phyloP scores from a whole-genome alignment of 2,888 invertebrate genomes.

The Steinernema carpocapsae region DNA sequence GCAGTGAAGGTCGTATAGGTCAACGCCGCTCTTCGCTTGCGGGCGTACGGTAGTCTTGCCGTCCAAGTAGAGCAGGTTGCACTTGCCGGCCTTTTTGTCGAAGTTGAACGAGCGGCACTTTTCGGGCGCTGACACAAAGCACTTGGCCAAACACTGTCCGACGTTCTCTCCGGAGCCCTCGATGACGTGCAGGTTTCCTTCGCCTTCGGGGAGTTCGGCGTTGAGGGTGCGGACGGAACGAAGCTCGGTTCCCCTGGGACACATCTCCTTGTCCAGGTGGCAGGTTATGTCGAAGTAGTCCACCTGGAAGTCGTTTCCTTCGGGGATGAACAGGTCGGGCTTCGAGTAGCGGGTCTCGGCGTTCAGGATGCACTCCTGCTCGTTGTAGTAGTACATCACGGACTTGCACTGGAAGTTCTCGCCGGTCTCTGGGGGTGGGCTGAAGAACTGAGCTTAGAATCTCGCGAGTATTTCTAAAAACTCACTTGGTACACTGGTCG shows the following conservation, averaged over 20 bases:
- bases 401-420: conserved; percentile 68
- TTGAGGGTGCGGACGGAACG: conserved; percentile 63
- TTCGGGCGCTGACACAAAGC: conserved; percentile 57
- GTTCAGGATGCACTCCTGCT: conserved; percentile 69
- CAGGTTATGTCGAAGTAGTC: conserved; percentile 69
- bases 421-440: conserved; percentile 68
- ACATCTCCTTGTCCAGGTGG: conserved; percentile 62
- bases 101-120: conserved; percentile 69
- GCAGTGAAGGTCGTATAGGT: conserved; percentile 67
- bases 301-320: conserved; percentile 54
- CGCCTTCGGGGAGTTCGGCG: conserved; percentile 66
- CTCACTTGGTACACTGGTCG: conserved; percentile 67
- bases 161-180: conserved; percentile 55
- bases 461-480: background rate
- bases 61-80: conserved; percentile 66
- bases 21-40: conserved; percentile 60
- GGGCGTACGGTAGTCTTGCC: conserved; percentile 64
- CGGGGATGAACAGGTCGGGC: conserved; percentile 68
- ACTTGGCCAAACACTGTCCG: conserved; percentile 56
- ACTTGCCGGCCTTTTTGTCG: conserved; percentile 61
- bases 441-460: conserved; percentile 39
- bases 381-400: conserved; percentile 70
- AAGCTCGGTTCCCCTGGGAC: conserved; percentile 60
- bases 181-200: conserved; percentile 63
- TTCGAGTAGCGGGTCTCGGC: conserved; percentile 65